These are phyloP conservation scores for Nothura maculosa DNA, from an alignment of 2,797 vertebrate species.

Conservation along the genomic window DNA sequence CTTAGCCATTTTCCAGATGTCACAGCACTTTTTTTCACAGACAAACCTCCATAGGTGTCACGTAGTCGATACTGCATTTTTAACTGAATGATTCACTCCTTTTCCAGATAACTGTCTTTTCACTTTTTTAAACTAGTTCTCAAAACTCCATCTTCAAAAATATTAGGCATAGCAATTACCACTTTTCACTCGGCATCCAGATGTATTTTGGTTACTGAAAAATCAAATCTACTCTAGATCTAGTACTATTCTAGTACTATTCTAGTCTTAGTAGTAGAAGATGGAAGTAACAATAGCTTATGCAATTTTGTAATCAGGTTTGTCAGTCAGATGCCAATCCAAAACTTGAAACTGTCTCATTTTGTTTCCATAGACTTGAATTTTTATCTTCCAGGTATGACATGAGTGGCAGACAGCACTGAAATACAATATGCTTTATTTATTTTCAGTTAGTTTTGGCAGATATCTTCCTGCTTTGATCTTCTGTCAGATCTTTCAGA, in stretches of 20 bases:
- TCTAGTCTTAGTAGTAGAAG: not conserved
- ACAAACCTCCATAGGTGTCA: rapidly evolving
- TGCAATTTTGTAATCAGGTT: not conserved
- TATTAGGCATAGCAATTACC: not conserved
- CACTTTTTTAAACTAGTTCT: not conserved
- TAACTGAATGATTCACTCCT: not conserved
- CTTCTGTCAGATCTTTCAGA: not conserved
- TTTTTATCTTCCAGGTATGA: not conserved
- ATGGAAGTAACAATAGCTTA: not conserved
- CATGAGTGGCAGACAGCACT: not conserved
- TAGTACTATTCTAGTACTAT: not conserved
- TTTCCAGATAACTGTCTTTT: not conserved
- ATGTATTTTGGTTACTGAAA: not conserved
- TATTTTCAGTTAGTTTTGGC: not conserved
- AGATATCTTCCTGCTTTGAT: not conserved
- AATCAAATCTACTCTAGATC: not conserved
- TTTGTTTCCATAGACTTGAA: not conserved
- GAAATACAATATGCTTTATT: not conserved
- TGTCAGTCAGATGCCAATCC: not conserved
- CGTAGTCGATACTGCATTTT: not conserved
- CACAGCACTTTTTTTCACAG: not conserved
- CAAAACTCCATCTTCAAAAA: not conserved
- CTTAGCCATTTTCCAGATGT: not conserved
- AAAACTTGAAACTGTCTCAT: not conserved
- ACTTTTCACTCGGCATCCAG: not conserved